Percentiles rank a stretch among this genome's conserved stretches.
Conservation (phyloP, 2,797 vertebrate species). For the Tenualosa thibaudeaui region DNA sequence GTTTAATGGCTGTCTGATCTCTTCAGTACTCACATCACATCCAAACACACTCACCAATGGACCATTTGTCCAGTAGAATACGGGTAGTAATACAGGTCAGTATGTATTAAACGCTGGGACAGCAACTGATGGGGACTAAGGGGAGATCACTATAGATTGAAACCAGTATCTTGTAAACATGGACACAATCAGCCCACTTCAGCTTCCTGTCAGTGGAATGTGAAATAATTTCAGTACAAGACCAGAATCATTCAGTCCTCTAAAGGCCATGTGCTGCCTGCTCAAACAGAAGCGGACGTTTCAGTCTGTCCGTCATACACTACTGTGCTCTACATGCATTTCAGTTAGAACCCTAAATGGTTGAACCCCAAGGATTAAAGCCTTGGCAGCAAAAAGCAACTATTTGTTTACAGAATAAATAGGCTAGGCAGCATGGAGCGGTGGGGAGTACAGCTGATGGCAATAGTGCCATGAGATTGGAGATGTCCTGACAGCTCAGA, state of each 20-base stretch:
- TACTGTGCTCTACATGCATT: too few relatives aligned
- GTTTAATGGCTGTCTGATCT: not conserved
- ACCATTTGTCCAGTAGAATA: not conserved
- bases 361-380: not conserved
- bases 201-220: too few relatives aligned
- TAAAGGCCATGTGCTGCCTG: not conserved
- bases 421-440: not conserved
- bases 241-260: not conserved
- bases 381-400: not conserved
- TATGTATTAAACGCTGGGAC: not conserved
- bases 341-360: too few relatives aligned
- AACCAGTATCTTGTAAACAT: not conserved
- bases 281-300: too few relatives aligned
- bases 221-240: too few relatives aligned
- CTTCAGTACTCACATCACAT: not conserved
- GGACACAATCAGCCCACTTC: not conserved
- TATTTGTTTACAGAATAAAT: too few relatives aligned
- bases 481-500: not conserved
- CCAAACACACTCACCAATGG: not conserved
- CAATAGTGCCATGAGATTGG: not conserved
- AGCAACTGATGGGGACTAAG: not conserved
- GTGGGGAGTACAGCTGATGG: not conserved
- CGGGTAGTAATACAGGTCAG: not conserved
- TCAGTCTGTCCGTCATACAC: too few relatives aligned
- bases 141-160: not conserved